phyloP scores from a whole-genome alignment of 37 sponge, comb jelly and placozoan species.

The Theonella swinhoei region DNA sequence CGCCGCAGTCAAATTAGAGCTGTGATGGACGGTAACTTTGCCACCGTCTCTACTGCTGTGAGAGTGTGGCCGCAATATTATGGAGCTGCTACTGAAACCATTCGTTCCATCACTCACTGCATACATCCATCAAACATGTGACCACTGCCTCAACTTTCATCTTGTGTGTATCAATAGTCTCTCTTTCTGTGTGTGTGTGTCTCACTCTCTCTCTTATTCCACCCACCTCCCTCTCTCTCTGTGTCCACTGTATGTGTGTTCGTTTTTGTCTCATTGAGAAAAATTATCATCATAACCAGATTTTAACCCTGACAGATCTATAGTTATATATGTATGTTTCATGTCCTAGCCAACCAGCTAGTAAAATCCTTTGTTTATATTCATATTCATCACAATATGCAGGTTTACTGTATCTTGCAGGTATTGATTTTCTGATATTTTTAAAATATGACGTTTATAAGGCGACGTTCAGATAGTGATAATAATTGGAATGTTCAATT shows the following conservation, averaged over 20 bases:
- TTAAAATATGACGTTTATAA: background rate
- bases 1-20: conserved; percentile 30
- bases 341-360: background rate
- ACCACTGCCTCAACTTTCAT: background rate
- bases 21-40: conserved; percentile 46
- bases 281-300: no score
- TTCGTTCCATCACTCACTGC: conserved; percentile 43
- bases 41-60: conserved; percentile 18
- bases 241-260: no score
- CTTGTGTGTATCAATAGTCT: background rate
- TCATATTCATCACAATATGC: background rate
- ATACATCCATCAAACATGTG: conserved; percentile 18
- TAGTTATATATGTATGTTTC: no score
- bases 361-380: background rate
- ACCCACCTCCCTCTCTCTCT: no score
- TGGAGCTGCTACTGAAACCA: conserved; percentile 24
- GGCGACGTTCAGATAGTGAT: background rate
- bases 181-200: background rate
- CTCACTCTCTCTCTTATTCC: background rate
- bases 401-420: no score
- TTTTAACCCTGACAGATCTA: no score
- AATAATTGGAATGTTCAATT: no score
- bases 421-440: no score
- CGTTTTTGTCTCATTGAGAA: no score
- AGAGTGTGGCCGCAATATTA: conserved; percentile 51